These are phyloP conservation scores for Peromyscus leucopus DNA, from an alignment of 2,113 vertebrate species.

Conservation along the genomic window DNA sequence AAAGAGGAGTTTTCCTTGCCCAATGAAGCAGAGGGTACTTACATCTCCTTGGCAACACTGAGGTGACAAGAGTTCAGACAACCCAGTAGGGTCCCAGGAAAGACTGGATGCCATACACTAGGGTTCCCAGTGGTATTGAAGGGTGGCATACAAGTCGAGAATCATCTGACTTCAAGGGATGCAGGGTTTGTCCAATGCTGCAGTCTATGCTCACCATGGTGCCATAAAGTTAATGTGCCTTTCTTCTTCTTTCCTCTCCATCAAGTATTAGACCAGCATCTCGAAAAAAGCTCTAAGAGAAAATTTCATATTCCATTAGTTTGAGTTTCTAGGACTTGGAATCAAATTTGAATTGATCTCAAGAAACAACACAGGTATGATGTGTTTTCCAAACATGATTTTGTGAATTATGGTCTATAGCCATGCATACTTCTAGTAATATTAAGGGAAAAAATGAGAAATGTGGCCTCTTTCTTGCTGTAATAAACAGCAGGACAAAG, in stretches of 20 bases:
- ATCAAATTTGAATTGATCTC: background rate
- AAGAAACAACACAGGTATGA: background rate
- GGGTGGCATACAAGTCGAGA: background rate
- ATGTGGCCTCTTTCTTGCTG: background rate
- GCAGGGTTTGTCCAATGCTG: background rate
- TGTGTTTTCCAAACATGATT: background rate
- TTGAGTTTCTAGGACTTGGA: background rate
- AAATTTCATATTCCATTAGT: background rate
- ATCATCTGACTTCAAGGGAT: background rate
- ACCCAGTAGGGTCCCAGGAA: background rate
- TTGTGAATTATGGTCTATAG: background rate
- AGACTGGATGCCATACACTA: background rate
- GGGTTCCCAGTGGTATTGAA: background rate
- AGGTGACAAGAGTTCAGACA: background rate
- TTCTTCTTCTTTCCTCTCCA: background rate
- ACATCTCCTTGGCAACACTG: too few relatives aligned
- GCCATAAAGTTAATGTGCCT: background rate
- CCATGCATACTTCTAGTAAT: background rate
- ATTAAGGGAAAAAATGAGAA: slow-evolving; percentile 3
- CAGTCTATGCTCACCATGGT: background rate
- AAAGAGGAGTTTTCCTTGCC: background rate
- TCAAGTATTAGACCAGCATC: background rate
- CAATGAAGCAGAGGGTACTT: background rate
- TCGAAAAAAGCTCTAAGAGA: background rate
- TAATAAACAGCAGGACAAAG: background rate